Evolutionary conservation across 2,113 vertebrate species (phyloP).

Genomic region (Syngnathus scovelli): DNA sequence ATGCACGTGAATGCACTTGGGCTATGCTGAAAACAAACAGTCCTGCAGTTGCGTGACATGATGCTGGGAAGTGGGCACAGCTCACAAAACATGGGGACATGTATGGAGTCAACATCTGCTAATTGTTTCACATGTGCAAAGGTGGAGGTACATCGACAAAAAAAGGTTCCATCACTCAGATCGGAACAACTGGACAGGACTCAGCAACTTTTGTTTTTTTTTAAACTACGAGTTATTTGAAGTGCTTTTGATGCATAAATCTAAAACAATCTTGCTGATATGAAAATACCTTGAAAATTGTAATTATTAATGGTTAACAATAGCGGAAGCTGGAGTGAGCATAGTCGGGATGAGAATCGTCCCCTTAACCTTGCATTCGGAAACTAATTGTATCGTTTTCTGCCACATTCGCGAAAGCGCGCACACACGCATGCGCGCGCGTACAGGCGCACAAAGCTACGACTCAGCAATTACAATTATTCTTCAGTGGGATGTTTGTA

Average conservation of each 20-base stretch:
- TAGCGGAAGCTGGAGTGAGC: neutral
- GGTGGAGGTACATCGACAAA: neutral
- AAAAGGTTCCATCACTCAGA: neutral
- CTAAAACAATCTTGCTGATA: neutral
- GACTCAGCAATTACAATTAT: conserved; percentile 43
- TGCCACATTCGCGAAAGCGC: conserved; percentile 7
- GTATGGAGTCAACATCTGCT: neutral
- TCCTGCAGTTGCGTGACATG: conserved; percentile 39
- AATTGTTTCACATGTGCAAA: conserved; percentile 4
- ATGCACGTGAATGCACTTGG: conserved; percentile 56
- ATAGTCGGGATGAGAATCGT: neutral
- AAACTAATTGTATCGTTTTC: conserved; percentile 11
- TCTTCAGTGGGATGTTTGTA: conserved; percentile 40
- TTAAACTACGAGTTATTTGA: no score
- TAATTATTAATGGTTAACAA: no score
- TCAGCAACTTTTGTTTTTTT: neutral
- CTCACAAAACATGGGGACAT: neutral
- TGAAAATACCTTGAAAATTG: neutral
- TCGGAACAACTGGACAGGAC: neutral
- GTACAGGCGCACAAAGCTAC: conserved; percentile 13
- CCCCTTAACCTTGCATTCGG: conserved; percentile 7
- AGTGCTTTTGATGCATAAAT: neutral
- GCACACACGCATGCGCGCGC: neutral
- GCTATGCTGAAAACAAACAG: conserved; percentile 64
- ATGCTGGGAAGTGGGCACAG: conserved; percentile 25